Conservation (phyloP, 2,888 invertebrate species). For the Adela reaumurella region DNA sequence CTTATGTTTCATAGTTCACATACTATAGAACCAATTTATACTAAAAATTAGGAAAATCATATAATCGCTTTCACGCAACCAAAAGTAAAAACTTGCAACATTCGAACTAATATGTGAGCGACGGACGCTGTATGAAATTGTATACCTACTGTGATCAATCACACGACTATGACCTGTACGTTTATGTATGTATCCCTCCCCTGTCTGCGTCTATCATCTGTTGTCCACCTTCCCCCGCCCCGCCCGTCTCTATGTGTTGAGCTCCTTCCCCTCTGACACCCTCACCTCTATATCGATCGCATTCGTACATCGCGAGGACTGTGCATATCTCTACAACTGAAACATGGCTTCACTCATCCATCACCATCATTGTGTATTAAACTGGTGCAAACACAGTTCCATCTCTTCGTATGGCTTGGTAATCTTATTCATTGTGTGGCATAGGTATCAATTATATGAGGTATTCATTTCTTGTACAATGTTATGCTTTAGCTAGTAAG, state of each 20-base stretch:
- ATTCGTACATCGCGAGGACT: not conserved
- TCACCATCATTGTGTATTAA: not conserved
- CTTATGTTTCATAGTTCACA: constrained; percentile 48
- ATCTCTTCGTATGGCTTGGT: not conserved
- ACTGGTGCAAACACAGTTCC: not conserved
- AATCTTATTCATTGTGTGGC: not conserved
- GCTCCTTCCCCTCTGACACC: constrained; percentile 44
- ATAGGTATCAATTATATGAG: not conserved
- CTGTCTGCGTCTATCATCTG: constrained; percentile 82
- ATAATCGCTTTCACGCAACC: constrained; percentile 56
- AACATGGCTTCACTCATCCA: not conserved
- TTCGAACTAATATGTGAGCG: too few relatives aligned
- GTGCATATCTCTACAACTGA: not conserved
- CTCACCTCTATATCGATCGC: not conserved
- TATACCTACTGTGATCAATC: not conserved
- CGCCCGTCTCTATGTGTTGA: constrained; percentile 56
- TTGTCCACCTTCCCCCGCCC: constrained; percentile 56
- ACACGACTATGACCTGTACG: constrained; percentile 1
- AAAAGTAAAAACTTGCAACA: not conserved
- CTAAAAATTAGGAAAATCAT: constrained; percentile 53
- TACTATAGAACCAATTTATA: constrained; percentile 19
- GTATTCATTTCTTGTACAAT: too few relatives aligned
- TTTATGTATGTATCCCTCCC: constrained; percentile 59
- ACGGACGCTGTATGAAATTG: not conserved
- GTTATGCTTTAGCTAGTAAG: too few relatives aligned